These are phyloP conservation scores for Blastobasis adustella DNA, from an alignment of 2,888 invertebrate genomes.

Conservation along the genomic window DNA sequence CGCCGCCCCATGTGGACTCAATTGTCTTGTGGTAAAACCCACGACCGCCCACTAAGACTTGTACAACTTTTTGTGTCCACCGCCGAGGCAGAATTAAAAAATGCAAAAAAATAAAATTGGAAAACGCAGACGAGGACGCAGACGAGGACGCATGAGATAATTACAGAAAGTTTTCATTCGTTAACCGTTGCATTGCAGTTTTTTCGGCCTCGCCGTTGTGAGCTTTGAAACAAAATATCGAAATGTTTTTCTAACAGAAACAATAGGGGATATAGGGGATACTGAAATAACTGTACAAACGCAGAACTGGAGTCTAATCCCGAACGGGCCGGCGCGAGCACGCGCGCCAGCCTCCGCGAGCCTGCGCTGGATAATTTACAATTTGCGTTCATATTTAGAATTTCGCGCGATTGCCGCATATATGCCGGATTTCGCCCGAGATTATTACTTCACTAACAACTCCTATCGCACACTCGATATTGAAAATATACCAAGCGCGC, in stretches of 20 bases:
- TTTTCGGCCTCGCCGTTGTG: conserved; percentile 10
- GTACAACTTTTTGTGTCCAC: conserved; percentile 20
- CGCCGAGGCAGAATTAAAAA: conserved; percentile 4
- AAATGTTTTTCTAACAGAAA: conserved; percentile 39
- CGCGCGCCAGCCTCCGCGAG: conserved; percentile 40
- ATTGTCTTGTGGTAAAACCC: conserved; percentile 50
- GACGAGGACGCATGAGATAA: conserved; percentile 6
- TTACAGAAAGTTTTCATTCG: conserved; percentile 14
- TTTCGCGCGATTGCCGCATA: conserved; percentile 21
- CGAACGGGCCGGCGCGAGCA: conserved; percentile 41
- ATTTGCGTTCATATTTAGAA: conserved; percentile 48
- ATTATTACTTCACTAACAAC: conserved; percentile 9
- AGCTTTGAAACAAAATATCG: conserved; percentile 29
- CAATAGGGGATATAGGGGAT: conserved; percentile 44
- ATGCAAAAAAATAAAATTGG: conserved; percentile 1
- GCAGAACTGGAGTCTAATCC: conserved; percentile 58
- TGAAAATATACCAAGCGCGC: not conserved
- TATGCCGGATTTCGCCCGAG: conserved; percentile 9
- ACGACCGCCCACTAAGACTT: conserved; percentile 22
- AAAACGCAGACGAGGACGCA: conserved; percentile 1
- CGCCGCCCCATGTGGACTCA: conserved; percentile 47
- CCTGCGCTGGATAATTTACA: conserved; percentile 48
- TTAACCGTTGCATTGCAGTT: conserved; percentile 22
- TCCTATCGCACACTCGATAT: not conserved
- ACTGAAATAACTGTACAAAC: conserved; percentile 48